Conservation (phyloP, 2,113 vertebrate genomes). For the Campylorhamphus procurvoides region DNA sequence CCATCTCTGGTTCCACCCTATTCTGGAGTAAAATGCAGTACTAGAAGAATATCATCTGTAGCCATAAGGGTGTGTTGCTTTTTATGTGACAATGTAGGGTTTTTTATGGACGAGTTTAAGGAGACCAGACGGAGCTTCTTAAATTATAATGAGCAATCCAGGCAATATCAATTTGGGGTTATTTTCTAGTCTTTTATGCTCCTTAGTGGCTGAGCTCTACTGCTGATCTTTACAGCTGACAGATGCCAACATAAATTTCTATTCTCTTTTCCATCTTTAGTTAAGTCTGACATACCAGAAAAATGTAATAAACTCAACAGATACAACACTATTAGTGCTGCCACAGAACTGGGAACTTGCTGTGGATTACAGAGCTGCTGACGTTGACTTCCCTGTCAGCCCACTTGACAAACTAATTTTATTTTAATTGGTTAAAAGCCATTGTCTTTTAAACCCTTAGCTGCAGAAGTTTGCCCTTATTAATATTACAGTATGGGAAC, state of each 20-base stretch:
- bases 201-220: not conserved
- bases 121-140: not conserved
- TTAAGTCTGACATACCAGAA: not conserved
- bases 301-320: not conserved
- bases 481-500: not conserved
- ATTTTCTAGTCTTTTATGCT: not conserved
- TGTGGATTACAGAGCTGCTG: not conserved
- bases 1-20: not conserved
- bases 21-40: not conserved
- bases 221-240: not conserved
- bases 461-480: not conserved
- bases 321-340: not conserved
- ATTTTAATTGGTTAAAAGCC: not conserved
- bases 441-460: not conserved
- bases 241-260: slow-evolving; percentile 32
- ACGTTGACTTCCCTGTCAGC: not conserved
- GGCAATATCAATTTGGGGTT: not conserved
- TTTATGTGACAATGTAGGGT: not conserved
- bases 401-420: slow-evolving; percentile 14
- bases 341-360: not conserved
- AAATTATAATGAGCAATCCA: slow-evolving; percentile 9
- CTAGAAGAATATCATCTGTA: not conserved
- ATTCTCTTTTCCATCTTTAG: slow-evolving; percentile 27
- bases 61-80: not conserved
- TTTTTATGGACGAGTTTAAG: not conserved